phyloP scores from a whole-genome alignment of 2,797 vertebrate species.

The Uromys caudimaculatus region DNA sequence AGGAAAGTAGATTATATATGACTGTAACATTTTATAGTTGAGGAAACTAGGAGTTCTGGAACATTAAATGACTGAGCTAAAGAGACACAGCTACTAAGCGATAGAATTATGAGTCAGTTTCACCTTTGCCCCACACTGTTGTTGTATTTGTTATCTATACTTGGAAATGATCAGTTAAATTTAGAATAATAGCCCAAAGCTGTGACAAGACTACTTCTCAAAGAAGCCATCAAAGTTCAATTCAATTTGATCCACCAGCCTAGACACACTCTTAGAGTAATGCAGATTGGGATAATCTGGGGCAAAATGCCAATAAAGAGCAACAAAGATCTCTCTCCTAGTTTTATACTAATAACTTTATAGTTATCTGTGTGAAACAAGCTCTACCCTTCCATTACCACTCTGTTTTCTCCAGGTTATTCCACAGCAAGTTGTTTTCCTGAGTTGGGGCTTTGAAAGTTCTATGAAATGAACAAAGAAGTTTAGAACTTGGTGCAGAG shows the following conservation, averaged over 20 bases:
- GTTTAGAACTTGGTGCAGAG: not conserved
- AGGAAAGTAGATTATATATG: not conserved
- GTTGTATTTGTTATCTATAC: slow-evolving; percentile 41
- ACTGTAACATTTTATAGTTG: not conserved
- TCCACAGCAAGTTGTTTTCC: not conserved
- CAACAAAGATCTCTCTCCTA: slow-evolving; percentile 16
- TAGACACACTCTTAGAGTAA: not conserved
- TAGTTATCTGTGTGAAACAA: not conserved
- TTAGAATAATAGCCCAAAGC: slow-evolving; percentile 8
- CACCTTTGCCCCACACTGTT: not conserved
- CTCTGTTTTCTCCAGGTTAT: not conserved
- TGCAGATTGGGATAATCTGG: slow-evolving; percentile 14
- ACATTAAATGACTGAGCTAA: slow-evolving; percentile 33
- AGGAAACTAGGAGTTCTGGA: not conserved
- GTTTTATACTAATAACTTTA: slow-evolving; percentile 23
- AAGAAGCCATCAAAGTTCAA: slow-evolving; percentile 43
- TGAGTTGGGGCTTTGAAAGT: slow-evolving; percentile 47
- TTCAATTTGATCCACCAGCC: slow-evolving; percentile 50
- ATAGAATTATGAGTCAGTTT: slow-evolving; percentile 14
- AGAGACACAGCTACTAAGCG: not conserved
- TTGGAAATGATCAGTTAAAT: slow-evolving; percentile 40
- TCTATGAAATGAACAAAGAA: slow-evolving; percentile 62
- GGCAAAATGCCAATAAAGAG: not conserved
- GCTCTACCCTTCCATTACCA: not conserved
- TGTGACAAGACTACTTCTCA: slow-evolving; percentile 49